Base-by-base conservation (phyloP, 2,113 vertebrate species). In the Galemys pyrenaicus region DNA sequence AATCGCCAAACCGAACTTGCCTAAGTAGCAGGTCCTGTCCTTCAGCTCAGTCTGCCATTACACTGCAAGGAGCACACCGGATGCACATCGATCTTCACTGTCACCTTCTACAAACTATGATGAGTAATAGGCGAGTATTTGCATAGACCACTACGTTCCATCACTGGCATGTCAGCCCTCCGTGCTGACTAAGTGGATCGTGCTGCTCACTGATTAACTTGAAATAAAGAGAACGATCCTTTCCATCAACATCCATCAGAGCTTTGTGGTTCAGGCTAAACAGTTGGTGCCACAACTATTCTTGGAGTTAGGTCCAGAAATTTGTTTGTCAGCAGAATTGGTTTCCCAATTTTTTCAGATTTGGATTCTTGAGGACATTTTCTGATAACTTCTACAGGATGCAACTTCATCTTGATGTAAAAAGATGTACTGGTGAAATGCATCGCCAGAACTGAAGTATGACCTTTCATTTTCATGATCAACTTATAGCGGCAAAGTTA, bases 151-250 rank as follows among this genome's bases (percentile, higher is more conserved):
- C 90, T 93, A 86, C 70, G 37, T 97, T 97, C 74, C 90, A 91
- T 97, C 93, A 87, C 19, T 51, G 67, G 7, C 49, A n/a, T 92
- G 96, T 87, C 95, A 94, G 62, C 17, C 73, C 73, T 87, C 0
- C 0, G 35, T 98, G 97, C 97, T 98, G 97, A 96, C 88, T 92
- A 94, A 0, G 58, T 91, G 92, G 62, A 95, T 97, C 95, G 85
- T 74, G 81, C n/a, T 94, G 70, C 81, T 93, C 94, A 62, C 95
- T 96, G 96, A 96, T 98, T 96, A 95, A 78, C 87, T 94, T 95
- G 94, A 87, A 95, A 97, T 97, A 95, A 97, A 94, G 71, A 95
- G 75, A 20, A 96, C 9, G 28, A 96, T 95, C 89, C 65, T 67
- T 97, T 92, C 79, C 73, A 91, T 97, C 95, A 97, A 83, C 93